Conservation (phyloP, 64 coral and sea anemone genomes). For the Montipora capricornis region DNA sequence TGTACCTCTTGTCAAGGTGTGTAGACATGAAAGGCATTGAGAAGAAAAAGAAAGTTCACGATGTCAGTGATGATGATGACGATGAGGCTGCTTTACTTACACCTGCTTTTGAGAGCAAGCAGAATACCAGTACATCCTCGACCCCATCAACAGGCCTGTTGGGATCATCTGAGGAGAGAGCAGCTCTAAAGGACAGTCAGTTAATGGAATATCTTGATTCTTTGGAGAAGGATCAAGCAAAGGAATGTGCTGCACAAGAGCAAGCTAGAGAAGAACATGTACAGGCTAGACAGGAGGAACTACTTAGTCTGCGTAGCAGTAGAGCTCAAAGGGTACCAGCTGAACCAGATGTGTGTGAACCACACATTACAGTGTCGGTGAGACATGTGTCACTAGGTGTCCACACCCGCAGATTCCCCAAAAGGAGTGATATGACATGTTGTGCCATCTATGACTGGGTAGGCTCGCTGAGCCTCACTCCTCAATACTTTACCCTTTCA, state of each 20-base stretch:
- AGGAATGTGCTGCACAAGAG: not conserved
- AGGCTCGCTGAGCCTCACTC: constrained; percentile 17
- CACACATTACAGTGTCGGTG: constrained; percentile 46
- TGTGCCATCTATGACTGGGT: constrained; percentile 61
- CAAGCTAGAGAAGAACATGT: not conserved
- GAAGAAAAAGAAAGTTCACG: too few relatives aligned
- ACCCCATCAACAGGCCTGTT: too few relatives aligned
- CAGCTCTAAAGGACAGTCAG: too few relatives aligned
- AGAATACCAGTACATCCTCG: too few relatives aligned
- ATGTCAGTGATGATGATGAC: too few relatives aligned
- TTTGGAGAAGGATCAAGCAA: not conserved
- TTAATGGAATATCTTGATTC: too few relatives aligned
- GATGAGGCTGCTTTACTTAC: too few relatives aligned
- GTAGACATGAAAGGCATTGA: too few relatives aligned
- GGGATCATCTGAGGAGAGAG: too few relatives aligned
- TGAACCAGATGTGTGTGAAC: constrained; percentile 19
- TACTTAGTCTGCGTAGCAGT: constrained; percentile 2
- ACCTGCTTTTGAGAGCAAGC: too few relatives aligned
- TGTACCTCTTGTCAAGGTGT: too few relatives aligned
- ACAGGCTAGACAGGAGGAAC: not conserved
- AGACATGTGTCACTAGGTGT: constrained; percentile 45
- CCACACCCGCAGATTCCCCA: constrained; percentile 24
- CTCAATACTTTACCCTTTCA: constrained; percentile 5
- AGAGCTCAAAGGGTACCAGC: constrained; percentile 10
- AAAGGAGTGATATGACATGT: not conserved